Conservation (phyloP, 2,888 invertebrate species). For the Xylota sylvarum region DNA sequence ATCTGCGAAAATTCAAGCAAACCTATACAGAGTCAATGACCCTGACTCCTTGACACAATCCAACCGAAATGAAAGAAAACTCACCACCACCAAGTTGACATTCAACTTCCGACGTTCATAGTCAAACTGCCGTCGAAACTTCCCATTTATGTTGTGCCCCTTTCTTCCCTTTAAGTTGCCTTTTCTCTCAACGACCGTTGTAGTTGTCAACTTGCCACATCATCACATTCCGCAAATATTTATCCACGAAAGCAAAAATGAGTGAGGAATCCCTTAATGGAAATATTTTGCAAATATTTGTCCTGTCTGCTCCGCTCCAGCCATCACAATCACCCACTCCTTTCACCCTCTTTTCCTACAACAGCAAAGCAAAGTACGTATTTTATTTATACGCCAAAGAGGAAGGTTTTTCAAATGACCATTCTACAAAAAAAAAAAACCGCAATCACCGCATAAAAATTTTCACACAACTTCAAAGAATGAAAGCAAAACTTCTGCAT, state of each 20-base stretch:
- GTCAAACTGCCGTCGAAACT: slow-evolving; percentile 3
- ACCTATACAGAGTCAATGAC: not conserved
- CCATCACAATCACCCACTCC: slow-evolving; percentile 13
- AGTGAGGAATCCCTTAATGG: slow-evolving; percentile 64
- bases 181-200: slow-evolving; percentile 7
- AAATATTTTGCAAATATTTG: slow-evolving; percentile 68
- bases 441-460: slow-evolving; percentile 40
- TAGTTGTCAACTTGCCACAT: slow-evolving; percentile 66
- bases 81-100: slow-evolving; percentile 8
- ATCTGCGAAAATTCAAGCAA: not conserved
- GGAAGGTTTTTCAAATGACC: slow-evolving; percentile 35
- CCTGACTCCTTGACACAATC: not conserved
- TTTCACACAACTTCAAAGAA: slow-evolving; percentile 25
- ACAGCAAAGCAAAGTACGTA: slow-evolving; percentile 18
- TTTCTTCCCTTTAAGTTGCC: not conserved
- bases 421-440: slow-evolving; percentile 19
- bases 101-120: slow-evolving; percentile 23
- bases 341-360: not conserved
- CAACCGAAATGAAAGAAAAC: not conserved
- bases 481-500: slow-evolving; percentile 39
- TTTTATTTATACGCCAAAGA: slow-evolving; percentile 29
- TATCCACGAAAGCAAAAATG: slow-evolving; percentile 59
- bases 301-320: slow-evolving; percentile 45
- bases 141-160: not conserved
- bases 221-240: slow-evolving; percentile 67